Percentiles rank a stretch among this genome's conserved stretches.
Conservation (phyloP, 1,140 invertebrate species). For the Cyclargus thomasi region DNA sequence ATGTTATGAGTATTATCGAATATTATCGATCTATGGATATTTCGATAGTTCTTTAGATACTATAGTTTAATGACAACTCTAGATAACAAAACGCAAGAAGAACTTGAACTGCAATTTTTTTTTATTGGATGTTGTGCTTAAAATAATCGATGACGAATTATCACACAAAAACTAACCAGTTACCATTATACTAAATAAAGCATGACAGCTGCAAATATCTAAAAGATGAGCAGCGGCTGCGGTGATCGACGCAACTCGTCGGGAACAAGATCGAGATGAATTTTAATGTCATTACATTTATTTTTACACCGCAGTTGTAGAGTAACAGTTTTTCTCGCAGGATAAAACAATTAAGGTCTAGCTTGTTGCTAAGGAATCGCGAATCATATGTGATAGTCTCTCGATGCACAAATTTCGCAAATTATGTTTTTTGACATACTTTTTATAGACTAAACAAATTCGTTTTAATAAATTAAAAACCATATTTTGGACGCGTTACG, state of each 20-base stretch:
- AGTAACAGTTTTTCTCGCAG: neutral
- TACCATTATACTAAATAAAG: slow-evolving; percentile 4
- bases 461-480: neutral
- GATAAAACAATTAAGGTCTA: neutral
- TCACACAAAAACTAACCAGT: neutral
- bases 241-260: neutral
- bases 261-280: slow-evolving; percentile 11
- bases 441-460: neutral
- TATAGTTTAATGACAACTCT: neutral
- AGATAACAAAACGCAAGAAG: neutral
- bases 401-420: neutral
- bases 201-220: neutral
- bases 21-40: too few species aligned
- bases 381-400: too few species aligned
- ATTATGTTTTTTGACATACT: neutral
- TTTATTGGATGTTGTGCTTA: neutral
- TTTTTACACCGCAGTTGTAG: slow-evolving; percentile 1
- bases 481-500: neutral
- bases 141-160: neutral
- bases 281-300: slow-evolving; percentile 9
- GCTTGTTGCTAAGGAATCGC: too few species aligned
- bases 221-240: neutral
- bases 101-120: neutral
- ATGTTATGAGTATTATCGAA: too few species aligned
- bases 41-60: too few species aligned